A percentile compares a stretch with the other conserved stretches of the same genome.
phyloP scores from a whole-genome alignment of 2,888 invertebrate genomes.

The Xestobium rufovillosum region DNA sequence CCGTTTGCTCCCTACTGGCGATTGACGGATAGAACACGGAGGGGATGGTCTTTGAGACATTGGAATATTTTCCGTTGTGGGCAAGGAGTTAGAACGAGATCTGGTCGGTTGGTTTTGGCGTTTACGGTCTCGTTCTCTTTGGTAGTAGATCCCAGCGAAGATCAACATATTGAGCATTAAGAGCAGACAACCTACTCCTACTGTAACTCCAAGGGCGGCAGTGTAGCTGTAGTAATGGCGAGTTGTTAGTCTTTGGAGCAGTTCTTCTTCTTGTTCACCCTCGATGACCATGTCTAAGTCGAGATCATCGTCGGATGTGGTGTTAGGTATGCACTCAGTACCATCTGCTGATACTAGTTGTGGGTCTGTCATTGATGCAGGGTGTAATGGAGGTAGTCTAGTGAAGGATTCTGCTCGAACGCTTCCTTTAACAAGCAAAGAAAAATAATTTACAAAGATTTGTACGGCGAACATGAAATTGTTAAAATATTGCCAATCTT shows the following conservation, averaged over 20 bases:
- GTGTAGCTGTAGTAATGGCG: conserved; percentile 61
- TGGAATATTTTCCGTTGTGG: conserved; percentile 40
- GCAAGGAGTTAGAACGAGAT: conserved; percentile 34
- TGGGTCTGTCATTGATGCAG: conserved; percentile 38
- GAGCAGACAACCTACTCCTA: conserved; percentile 65
- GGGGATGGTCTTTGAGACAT: conserved; percentile 42
- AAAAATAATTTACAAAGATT: no score
- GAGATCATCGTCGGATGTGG: conserved; percentile 31
- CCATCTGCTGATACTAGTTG: conserved; percentile 29
- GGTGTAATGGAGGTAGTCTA: conserved; percentile 42
- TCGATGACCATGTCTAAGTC: conserved; percentile 33
- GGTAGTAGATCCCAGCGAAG: conserved; percentile 70
- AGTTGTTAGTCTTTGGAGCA: conserved; percentile 48
- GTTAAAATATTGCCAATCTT: no score
- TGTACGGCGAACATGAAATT: no score
- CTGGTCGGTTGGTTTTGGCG: conserved; percentile 27
- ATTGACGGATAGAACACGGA: conserved; percentile 39
- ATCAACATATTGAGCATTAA: conserved; percentile 65
- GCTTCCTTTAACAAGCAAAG: conserved; percentile 40
- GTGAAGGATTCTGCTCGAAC: conserved; percentile 47
- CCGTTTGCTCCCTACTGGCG: conserved; percentile 33
- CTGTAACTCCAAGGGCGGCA: conserved; percentile 69
- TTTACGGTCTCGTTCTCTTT: conserved; percentile 52
- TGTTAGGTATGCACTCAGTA: conserved; percentile 39
- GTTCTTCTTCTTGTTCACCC: conserved; percentile 46